Evolutionary conservation across 2,888 invertebrate species (phyloP), one percentile per base, ranked within the genome.

Genomic region (Torymus auratus): DNA sequence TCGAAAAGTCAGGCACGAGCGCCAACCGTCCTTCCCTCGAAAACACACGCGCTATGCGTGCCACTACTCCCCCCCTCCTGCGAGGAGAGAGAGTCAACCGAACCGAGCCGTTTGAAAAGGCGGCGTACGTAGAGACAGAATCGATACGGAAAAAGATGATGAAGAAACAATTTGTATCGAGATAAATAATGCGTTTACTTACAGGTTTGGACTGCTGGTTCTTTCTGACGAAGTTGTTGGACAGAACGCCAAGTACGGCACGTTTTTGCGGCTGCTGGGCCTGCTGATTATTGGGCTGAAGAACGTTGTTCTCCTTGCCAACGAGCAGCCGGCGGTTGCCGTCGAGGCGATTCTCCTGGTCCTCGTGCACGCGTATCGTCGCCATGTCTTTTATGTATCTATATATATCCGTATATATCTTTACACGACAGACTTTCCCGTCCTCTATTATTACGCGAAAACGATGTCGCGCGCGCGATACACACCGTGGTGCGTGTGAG

Each of bases 311-410:
- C 83, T 93, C 93, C 89, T 93, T 93, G 84, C 92, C 91, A 72
- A 92, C 67, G 85, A 78, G 55, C 12, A 78, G 55, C 12, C 69
- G 69, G 0, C 73, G 68, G 17, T n/a, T 41, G 41, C 41, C 41
- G 7, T 41, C 41, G 41, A 41, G 41, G 1, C 70, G 92, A 91
- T 96, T 96, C 91, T 96, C 96, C 90, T 95, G 94, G 91, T 96
- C 96, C 91, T 95, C 94, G 91, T 94, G 94, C 88, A 96, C 94
- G 91, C 94, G 93, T 91, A 96, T 94, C 86, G 94, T 93, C 91
- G 95, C 53, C 78, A 78, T 74, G 41, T 41, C 41, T 50, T 10
- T 41, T 41, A 15, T 14, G 2, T 28, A 12, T 12, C 5, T 5
- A 41, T 41, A 1, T 28, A 28, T 41, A 41, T 41, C 7, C 41